Conservation (phyloP, 2,888 invertebrate genomes). For the Cryptocheilus praepositus region DNA sequence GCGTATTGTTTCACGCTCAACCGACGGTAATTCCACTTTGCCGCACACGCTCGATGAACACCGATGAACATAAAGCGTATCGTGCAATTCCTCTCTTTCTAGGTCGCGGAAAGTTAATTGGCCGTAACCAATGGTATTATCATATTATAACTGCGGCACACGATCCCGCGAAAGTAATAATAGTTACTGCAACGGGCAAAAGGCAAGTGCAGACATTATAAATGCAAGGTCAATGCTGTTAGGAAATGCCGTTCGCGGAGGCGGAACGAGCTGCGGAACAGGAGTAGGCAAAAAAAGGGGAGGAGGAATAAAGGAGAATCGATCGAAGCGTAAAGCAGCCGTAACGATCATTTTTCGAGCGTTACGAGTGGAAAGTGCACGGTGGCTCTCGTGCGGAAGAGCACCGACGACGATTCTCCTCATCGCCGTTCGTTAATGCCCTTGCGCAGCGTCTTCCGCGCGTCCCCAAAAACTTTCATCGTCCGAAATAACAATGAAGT, state of each 20-base stretch:
- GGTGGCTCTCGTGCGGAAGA: not conserved
- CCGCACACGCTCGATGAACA: conserved; percentile 9
- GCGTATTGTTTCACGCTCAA: conserved; percentile 8
- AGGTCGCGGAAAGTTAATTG: conserved; percentile 38
- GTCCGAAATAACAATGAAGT: no score
- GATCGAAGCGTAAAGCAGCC: not conserved
- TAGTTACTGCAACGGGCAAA: conserved; percentile 12
- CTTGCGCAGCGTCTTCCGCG: not conserved
- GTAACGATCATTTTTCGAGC: conserved; percentile 3
- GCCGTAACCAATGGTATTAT: conserved; percentile 29
- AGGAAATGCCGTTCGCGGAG: no score
- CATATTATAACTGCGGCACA: conserved; percentile 14
- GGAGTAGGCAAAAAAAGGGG: not conserved
- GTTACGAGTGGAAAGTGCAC: not conserved
- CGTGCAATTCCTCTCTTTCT: conserved; percentile 23
- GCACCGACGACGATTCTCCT: not conserved
- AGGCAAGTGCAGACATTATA: conserved; percentile 1
- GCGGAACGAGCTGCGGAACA: not conserved
- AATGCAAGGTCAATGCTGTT: conserved; percentile 1
- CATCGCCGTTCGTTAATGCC: not conserved
- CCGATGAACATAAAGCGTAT: conserved; percentile 4
- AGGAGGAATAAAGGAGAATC: conserved; percentile 12
- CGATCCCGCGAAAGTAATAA: conserved; percentile 18
- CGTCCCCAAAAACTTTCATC: not conserved
- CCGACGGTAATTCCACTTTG: no score